Conservation (phyloP, 2,888 invertebrate genomes). For the Salpingus planirostris region DNA sequence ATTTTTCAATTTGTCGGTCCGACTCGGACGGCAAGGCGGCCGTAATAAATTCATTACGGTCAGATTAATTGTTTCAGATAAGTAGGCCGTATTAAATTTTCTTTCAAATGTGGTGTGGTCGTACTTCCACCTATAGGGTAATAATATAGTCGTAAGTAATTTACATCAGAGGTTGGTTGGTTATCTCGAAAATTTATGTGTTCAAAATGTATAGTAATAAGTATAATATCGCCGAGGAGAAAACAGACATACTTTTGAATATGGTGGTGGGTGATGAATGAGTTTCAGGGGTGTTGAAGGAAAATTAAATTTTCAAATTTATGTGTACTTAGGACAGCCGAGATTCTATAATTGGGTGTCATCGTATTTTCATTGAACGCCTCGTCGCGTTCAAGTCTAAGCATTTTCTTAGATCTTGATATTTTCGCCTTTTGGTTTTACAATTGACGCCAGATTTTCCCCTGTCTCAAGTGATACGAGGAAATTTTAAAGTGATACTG, state of each 20-base stretch:
- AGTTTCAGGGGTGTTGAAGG: constrained; percentile 4
- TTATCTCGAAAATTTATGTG: not conserved
- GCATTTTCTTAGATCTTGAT: too few relatives aligned
- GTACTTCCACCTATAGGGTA: too few relatives aligned
- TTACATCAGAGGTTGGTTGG: not conserved
- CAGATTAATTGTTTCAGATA: constrained; percentile 3
- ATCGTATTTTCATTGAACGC: constrained; percentile 1
- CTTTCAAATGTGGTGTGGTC: too few relatives aligned
- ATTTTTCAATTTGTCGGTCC: too few relatives aligned
- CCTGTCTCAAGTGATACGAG: too few relatives aligned
- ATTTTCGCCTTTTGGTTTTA: too few relatives aligned
- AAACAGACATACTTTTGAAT: not conserved
- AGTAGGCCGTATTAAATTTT: constrained; percentile 1
- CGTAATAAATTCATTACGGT: constrained; percentile 2
- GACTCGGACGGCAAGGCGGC: too few relatives aligned
- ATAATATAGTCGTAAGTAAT: not conserved
- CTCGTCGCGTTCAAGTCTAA: too few relatives aligned
- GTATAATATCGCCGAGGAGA: too few relatives aligned
- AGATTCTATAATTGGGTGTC: not conserved
- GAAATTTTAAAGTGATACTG: too few relatives aligned
- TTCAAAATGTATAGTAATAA: too few relatives aligned
- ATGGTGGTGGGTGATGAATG: not conserved
- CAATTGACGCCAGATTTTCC: too few relatives aligned
- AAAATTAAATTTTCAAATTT: constrained; percentile 5
- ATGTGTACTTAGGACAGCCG: not conserved